These are phyloP conservation scores for Bibio marci DNA, from an alignment of 2,888 invertebrate genomes.

Conservation along the genomic window DNA sequence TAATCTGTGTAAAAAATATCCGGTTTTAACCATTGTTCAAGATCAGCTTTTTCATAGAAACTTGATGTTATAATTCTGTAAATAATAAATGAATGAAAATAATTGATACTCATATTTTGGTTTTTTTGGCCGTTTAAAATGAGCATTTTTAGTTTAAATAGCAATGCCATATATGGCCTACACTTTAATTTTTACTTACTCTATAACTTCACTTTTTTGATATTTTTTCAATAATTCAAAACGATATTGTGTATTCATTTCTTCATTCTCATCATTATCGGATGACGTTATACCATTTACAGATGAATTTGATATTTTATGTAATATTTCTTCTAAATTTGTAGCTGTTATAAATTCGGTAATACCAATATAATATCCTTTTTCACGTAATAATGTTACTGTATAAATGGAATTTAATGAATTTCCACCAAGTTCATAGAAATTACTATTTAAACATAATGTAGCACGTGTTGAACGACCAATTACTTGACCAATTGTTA, in stretches of 20 bases:
- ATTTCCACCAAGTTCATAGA: slow-evolving; percentile 74
- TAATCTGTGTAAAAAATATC: slow-evolving; percentile 52
- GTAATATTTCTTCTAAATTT: slow-evolving; percentile 49
- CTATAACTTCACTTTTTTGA: slow-evolving; percentile 48
- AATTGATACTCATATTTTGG: slow-evolving; percentile 1
- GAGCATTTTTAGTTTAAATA: no score
- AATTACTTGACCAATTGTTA: slow-evolving; percentile 55
- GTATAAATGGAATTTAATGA: slow-evolving; percentile 74
- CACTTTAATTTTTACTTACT: no score
- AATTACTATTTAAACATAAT: slow-evolving; percentile 48
- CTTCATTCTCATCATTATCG: slow-evolving; percentile 13
- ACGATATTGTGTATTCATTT: slow-evolving; percentile 24
- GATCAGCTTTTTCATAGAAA: slow-evolving; percentile 71
- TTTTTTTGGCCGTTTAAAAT: not conserved
- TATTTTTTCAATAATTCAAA: slow-evolving; percentile 30
- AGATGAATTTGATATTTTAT: slow-evolving; percentile 30
- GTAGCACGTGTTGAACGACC: slow-evolving; percentile 44
- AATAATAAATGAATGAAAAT: slow-evolving; percentile 9
- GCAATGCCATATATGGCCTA: no score
- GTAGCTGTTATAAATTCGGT: slow-evolving; percentile 62
- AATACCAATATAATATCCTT: slow-evolving; percentile 65
- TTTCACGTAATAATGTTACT: slow-evolving; percentile 55
- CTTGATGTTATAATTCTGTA: slow-evolving; percentile 66
- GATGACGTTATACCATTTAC: slow-evolving; percentile 17
- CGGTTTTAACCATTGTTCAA: slow-evolving; percentile 62